Evolutionary conservation across 2,113 vertebrate species (phyloP).

Genomic region (Microcebus jonahi): DNA sequence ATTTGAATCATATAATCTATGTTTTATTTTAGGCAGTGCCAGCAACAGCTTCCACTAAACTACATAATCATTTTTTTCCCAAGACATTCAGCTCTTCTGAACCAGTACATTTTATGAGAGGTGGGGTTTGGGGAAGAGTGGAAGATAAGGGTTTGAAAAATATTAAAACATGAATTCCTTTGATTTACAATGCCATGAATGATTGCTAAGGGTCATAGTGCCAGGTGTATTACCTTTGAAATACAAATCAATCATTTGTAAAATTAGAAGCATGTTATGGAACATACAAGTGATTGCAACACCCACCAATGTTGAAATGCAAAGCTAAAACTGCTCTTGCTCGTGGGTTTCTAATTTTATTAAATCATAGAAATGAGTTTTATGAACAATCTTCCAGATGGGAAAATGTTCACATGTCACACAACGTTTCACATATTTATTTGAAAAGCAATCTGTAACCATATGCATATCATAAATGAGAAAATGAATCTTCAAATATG

Average conservation of each 20-base stretch:
- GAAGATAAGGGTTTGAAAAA: conserved; percentile 27
- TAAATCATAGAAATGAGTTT: conserved; percentile 86
- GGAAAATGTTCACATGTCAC: conserved; percentile 83
- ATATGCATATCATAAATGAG: conserved; percentile 79
- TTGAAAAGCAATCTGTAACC: conserved; percentile 83
- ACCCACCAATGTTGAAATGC: conserved; percentile 60
- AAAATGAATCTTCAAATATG: conserved; percentile 78
- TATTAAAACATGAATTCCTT: conserved; percentile 46
- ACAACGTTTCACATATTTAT: conserved; percentile 85
- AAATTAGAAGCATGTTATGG: conserved; percentile 76
- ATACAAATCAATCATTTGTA: conserved; percentile 76
- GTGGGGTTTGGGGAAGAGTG: neutral
- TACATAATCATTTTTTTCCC: conserved; percentile 60
- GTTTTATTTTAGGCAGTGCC: conserved; percentile 63
- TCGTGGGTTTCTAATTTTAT: conserved; percentile 65
- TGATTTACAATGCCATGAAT: conserved; percentile 47
- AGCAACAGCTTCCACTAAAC: conserved; percentile 61
- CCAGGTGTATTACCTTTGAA: conserved; percentile 75
- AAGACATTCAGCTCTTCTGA: conserved; percentile 57
- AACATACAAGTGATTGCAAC: conserved; percentile 61
- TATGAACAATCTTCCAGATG: conserved; percentile 85
- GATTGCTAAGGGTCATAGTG: conserved; percentile 15
- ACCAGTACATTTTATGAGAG: conserved; percentile 50
- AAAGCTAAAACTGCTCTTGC: conserved; percentile 75
- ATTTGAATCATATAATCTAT: conserved; percentile 63